Base-by-base conservation (phyloP, 23 tunicate genomes). In the Corella eumyota region DNA sequence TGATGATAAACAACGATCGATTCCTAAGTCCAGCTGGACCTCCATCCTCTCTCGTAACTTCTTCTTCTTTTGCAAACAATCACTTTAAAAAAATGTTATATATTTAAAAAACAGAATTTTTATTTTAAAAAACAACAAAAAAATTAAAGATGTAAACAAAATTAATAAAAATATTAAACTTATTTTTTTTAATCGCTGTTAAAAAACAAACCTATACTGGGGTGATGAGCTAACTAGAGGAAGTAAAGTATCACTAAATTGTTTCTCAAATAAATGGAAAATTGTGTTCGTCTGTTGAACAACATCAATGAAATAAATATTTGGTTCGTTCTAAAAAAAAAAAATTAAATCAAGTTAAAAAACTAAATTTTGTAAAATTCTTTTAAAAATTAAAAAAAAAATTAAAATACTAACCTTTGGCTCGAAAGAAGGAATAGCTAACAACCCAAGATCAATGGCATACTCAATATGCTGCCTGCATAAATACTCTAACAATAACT, bases 241-340 rank as follows among this genome's bases (percentile, higher is more conserved):
- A 2, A 91, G 70, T 32, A 91, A 48, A 25, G 90, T 75, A 69
- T 91, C 98, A 50, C 78, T 81, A 40, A 91, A 91, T 67, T 91
- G 98, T 55, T 91, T 91, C 44, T 91, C 98, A 58, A 91, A 91
- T 48, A 91, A 56, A 65, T 91, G 98, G 46, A 81, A 91, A 9
- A 91, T 64, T 5, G 91, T 91, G 74, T 91, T 91, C 31, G 98
- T 72, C 65, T 91, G 91, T 65, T 91, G 92, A 17, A 76, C 92
- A 32, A 91, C 76, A 51, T 75, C 84, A 47, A 80, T 51, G 56
- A 91, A 75, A 51, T 75, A 91, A 6, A 91, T 61, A 50, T 91
- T 70, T 0, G 98, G 98, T 65, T 91, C 92, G 33, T 21, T 67
- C 83, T 76, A 29, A 19, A 31, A 72, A 19, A 13, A 53, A 53